Evolutionary conservation across 2,113 vertebrate genomes (phyloP).

Genomic region (Choloepus hoffmanni): DNA sequence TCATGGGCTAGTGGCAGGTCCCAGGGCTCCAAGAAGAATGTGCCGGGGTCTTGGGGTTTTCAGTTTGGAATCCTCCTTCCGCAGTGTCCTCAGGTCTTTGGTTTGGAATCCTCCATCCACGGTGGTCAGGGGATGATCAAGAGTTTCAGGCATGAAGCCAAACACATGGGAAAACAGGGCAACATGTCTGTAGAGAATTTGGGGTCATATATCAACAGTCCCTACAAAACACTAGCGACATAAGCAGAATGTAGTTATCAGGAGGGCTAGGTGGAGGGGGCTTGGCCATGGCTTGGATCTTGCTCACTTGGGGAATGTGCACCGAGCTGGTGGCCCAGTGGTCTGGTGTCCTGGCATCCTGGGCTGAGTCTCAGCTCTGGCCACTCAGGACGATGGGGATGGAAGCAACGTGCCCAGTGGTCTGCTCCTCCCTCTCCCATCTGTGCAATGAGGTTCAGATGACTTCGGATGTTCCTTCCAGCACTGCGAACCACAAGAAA

Average conservation of each 20-base stretch:
- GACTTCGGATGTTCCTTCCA: background rate
- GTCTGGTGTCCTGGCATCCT: background rate
- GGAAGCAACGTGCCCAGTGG: background rate
- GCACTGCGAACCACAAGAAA: slow-evolving; percentile 37
- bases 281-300: accelerated
- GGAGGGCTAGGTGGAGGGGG: accelerated
- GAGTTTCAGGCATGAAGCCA: background rate
- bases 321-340: accelerated
- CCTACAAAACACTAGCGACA: background rate
- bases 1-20: background rate
- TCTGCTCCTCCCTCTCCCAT: background rate
- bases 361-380: background rate
- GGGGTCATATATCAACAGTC: accelerated
- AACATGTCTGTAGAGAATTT: background rate
- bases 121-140: background rate
- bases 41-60: background rate
- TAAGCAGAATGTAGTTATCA: background rate
- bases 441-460: background rate
- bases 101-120: background rate
- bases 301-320: background rate
- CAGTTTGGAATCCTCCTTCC: background rate
- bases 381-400: background rate
- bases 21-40: background rate
- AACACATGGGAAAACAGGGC: background rate
- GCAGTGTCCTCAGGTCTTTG: background rate